Evolutionary conservation across 2,797 vertebrate species (phyloP).

Genomic region (Paedocypris micromegethes): DNA sequence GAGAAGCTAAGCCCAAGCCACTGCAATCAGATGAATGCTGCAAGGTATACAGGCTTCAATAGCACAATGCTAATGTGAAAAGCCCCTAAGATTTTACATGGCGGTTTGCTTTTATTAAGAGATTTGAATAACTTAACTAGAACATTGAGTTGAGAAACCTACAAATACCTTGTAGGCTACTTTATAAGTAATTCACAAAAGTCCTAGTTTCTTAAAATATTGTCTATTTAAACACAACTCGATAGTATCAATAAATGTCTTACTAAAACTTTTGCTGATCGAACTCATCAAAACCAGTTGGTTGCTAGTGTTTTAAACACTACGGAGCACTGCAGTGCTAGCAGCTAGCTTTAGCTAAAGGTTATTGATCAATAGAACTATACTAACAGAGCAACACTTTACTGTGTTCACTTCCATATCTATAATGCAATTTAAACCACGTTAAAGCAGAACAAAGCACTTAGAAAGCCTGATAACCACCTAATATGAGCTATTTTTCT

Average conservation of each 20-base stretch:
- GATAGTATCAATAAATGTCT: no score
- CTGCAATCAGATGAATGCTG: constrained; percentile 28
- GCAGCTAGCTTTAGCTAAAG: constrained; percentile 16
- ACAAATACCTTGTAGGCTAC: not conserved
- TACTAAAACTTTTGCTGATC: constrained; percentile 20
- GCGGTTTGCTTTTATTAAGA: constrained; percentile 30
- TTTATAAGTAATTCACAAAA: no score
- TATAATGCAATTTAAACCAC: no score
- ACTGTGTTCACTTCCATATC: not conserved
- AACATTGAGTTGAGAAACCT: constrained; percentile 17
- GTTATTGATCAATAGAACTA: constrained; percentile 11
- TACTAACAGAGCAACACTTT: not conserved
- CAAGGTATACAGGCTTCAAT: constrained; percentile 36
- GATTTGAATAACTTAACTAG: constrained; percentile 29
- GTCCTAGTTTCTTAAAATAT: no score
- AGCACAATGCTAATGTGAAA: constrained; percentile 13
- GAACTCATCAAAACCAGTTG: constrained; percentile 28
- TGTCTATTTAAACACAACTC: no score
- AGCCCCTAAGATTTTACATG: constrained; percentile 29
- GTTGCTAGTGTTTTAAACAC: constrained; percentile 8
- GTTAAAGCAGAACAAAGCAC: no score
- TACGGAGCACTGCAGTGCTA: constrained; percentile 21
- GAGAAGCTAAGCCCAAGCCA: constrained; percentile 31
- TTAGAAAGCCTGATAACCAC: constrained; percentile 24
- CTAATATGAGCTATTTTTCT: constrained; percentile 73